Base-by-base conservation (phyloP, 1,140 invertebrate genomes). In the Aplysia californica region DNA sequence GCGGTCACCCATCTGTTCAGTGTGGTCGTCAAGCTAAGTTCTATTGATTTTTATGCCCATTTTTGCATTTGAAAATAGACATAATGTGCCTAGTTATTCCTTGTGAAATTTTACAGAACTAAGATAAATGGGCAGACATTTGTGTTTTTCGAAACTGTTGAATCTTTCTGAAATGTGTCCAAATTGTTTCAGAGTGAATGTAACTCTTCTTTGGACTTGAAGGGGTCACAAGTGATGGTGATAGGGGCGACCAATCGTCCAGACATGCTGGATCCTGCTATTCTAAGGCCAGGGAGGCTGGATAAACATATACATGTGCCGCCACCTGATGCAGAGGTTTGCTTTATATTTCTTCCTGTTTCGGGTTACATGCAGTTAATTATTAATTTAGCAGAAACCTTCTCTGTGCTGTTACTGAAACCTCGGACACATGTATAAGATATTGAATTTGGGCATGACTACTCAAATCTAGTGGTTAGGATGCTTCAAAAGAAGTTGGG, bases 261-360 rank as follows among this genome's bases (percentile, higher is more conserved):
- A 15, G 98, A 99, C 89, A 97, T 99, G 84, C 90, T 99, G 21
- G 98, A 99, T 89, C 95, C 96, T 84, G 98, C 98, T 33, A 90
- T 99, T 0, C 90, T 99, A 61, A 92, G 98, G 85, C 98, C 98
- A 1, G 98, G 98, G 33, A 92, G 98, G 86, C 99, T 99, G 89
- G 98, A 99, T 90, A 92, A 97, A 77, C 97, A 99, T 89, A 98
- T 99, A 77, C 99, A 94, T 91, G 97, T 99, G 2, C 95, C 97
- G 38, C 96, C 97, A 31, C 98, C 98, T 1, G 98, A 99, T 77
- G 20, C 55, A 71, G 38, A 81, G 82, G 86, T 86, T 77, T 33
- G 64, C 15, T 66, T 10, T 61, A 18, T 61, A 21, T 10, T 61
- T 61, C 6, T 66, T 66, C 36, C 29, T 66, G 5, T 66, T 66